Evolutionary conservation across 1,140 invertebrate genomes (phyloP), one percentile per base, ranked within the genome.

Genomic region (Teleogryllus occipitalis): DNA sequence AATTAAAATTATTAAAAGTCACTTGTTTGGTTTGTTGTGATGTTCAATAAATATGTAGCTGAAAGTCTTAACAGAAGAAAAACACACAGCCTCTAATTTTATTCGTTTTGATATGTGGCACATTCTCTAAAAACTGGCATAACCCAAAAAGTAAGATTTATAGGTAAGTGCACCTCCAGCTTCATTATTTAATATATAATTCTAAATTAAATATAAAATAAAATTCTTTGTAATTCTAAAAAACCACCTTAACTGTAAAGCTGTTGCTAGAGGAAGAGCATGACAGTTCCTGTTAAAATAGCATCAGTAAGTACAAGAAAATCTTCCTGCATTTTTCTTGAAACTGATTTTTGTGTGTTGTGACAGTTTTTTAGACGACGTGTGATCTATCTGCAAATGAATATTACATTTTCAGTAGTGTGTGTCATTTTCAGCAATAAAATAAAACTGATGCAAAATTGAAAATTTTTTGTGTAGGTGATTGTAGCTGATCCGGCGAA

Each of bases 401-500:
- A 65, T 65, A 14, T 65, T 65, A 14, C 1, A 65, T 65, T 18
- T 65, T 65, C 54, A 65, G 10, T 14, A 8, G 49, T 54, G 49
- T 54, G 49, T 54, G 15, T 54, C 49, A 54, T 15, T 15, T 54
- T 54, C 15, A 8, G 49, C 15, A 65, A 14, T 65, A 65, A 39
- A 39, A n/a, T 21, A 49, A 27, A n/a, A 14, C 14, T 48, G 77
- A 49, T 14, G 6, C 27, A 18, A n/a, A 39, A 39, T 39, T 39
- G 27, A 39, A 39, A 39, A 39, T 39, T 39, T 39, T 39, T 39
- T 39, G 74, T 85, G 80, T 83, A 95, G 94, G 91, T 98, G 15
- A 88, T 98, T 76, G 90, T 98, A 27, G 90, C 98, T 47, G 95
- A 99, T 88, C 97, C 97, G 8, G 87, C 93, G 6, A 90, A 92